These are phyloP conservation scores for Oscheius sp. DNA, from an alignment of 2,888 invertebrate genomes.

Conservation along the genomic window DNA sequence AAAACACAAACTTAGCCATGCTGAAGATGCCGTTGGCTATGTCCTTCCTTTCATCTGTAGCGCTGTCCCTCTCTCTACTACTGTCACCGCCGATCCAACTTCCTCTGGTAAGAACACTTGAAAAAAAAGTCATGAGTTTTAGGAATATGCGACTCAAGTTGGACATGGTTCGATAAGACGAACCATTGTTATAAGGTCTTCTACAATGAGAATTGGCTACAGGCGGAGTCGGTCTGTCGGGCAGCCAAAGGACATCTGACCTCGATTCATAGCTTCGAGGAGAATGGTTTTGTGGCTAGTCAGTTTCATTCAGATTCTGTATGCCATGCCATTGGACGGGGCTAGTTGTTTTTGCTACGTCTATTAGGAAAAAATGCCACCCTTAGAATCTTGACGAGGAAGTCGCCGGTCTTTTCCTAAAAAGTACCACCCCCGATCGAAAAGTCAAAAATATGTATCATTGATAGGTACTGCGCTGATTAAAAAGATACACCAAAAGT, in stretches of 20 bases:
- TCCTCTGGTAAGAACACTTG: neutral
- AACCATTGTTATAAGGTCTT: neutral
- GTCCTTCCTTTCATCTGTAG: neutral
- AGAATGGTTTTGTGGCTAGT: slow-evolving; percentile 2
- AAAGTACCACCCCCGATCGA: too few relatives aligned
- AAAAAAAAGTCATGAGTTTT: too few relatives aligned
- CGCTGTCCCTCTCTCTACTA: neutral
- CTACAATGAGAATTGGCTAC: neutral
- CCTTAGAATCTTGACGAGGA: too few relatives aligned
- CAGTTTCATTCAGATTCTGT: neutral
- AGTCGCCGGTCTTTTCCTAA: too few relatives aligned
- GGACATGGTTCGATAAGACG: neutral
- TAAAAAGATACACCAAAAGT: too few relatives aligned
- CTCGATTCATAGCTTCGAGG: slow-evolving; percentile 1
- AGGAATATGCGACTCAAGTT: neutral
- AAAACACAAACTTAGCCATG: neutral
- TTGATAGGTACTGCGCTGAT: too few relatives aligned
- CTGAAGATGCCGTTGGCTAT: neutral
- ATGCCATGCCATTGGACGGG: too few relatives aligned
- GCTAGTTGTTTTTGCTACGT: too few relatives aligned
- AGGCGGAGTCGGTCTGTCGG: slow-evolving; percentile 4
- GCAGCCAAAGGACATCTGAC: neutral
- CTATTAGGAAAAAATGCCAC: too few relatives aligned
- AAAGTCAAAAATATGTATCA: too few relatives aligned
- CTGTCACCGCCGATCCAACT: neutral